Evolutionary conservation across 2,797 vertebrate species (phyloP).

Genomic region (Stomatorhinus walkeri): DNA sequence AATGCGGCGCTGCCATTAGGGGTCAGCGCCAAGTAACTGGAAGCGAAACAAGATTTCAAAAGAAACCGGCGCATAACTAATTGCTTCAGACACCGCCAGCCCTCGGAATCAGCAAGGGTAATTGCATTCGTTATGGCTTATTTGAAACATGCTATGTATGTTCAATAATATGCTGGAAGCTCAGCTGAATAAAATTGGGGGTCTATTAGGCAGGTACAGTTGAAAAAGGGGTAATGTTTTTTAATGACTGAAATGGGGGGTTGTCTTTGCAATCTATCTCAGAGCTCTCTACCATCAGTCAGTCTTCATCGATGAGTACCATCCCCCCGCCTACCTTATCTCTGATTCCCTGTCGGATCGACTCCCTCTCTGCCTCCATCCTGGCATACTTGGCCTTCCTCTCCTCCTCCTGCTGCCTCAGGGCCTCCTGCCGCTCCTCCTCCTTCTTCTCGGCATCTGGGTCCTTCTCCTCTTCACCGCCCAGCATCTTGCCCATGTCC

Average conservation of each 20-base stretch:
- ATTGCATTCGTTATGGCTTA: neutral
- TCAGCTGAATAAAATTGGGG: neutral
- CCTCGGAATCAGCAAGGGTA: neutral
- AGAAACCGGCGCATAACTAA: neutral
- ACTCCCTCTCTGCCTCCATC: conserved; percentile 94
- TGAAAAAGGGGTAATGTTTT: neutral
- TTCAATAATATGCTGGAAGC: neutral
- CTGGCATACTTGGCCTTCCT: conserved; percentile 92
- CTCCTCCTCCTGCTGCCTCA: conserved; percentile 91
- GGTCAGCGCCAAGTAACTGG: neutral
- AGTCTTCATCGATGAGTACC: neutral
- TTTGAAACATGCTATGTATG: neutral
- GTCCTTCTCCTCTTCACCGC: conserved; percentile 93
- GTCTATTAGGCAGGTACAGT: neutral
- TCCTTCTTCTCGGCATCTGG: conserved; percentile 94
- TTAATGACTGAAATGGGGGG: neutral
- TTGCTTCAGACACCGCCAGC: neutral
- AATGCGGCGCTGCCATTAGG: neutral
- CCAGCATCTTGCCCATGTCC: conserved; percentile 97
- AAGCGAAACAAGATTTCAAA: neutral
- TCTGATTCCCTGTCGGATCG: conserved; percentile 90
- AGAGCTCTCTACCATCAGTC: neutral
- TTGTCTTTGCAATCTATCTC: neutral
- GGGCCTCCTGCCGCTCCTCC: conserved; percentile 90
- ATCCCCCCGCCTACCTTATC: conserved; percentile 72